phyloP scores from a whole-genome alignment of 2,888 invertebrate species.

The Apodemia zela region DNA sequence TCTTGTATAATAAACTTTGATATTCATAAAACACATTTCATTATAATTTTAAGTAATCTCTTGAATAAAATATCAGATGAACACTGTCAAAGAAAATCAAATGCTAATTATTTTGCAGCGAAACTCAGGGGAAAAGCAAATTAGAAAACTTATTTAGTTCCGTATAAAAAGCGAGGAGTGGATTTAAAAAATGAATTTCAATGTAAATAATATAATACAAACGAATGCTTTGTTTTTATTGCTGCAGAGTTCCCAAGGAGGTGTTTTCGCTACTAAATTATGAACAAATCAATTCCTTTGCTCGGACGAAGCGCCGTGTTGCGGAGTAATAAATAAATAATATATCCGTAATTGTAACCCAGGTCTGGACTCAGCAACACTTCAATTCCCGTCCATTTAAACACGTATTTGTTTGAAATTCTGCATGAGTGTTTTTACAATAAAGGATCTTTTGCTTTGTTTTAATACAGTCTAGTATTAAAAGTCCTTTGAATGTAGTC shows the following conservation, averaged over 20 bases:
- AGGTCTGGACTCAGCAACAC: constrained; percentile 44
- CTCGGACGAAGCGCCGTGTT: constrained; percentile 54
- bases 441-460: too few relatives aligned
- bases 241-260: constrained; percentile 62
- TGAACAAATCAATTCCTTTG: constrained; percentile 79
- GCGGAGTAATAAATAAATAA: constrained; percentile 74
- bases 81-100: constrained; percentile 70
- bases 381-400: constrained; percentile 33
- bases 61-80: constrained; percentile 75
- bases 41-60: constrained; percentile 78
- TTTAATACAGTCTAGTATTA: too few relatives aligned
- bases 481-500: too few relatives aligned
- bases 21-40: constrained; percentile 78
- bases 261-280: constrained; percentile 76
- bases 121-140: constrained; percentile 37
- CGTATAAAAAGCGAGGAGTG: constrained; percentile 41
- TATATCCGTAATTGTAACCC: constrained; percentile 72
- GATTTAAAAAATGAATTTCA: constrained; percentile 44
- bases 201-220: constrained; percentile 69
- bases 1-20: constrained; percentile 65
- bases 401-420: constrained; percentile 17
- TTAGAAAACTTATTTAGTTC: constrained; percentile 43
- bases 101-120: constrained; percentile 51
- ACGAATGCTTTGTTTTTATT: constrained; percentile 76
- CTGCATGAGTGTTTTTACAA: too few relatives aligned